Base-by-base conservation (phyloP, 1,140 invertebrate species). In the Hesperophylax magnus region DNA sequence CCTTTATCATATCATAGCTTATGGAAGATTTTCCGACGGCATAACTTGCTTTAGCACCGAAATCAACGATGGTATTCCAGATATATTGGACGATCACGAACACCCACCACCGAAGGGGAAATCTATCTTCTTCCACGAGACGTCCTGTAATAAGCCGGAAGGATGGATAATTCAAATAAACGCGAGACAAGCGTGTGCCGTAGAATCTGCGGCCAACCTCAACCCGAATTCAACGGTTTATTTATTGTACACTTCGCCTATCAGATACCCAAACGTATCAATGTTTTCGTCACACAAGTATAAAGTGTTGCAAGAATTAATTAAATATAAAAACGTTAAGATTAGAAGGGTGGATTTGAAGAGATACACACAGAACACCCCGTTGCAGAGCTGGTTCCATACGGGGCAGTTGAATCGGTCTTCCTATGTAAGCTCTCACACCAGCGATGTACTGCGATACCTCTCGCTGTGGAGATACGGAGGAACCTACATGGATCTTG, bases 401-500 rank as follows among this genome's bases (percentile, higher is more conserved):
- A 86, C 83, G 5, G 89, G 88, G 0, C 82, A 86, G 7, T 78
- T 92, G 1, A 86, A 84, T n/a, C 89, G 85, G 0, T 91, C 90
- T 72, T 76, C 82, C 3, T 92, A 90, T 89, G 90, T 90, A 1
- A 86, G 58, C 60, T 89, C 85, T 86, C 91, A 88, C 84, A 92
- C 89, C 87, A 91, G 87, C 24, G 91, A 92, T 81, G 87, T 91
- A 8, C 82, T 92, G 6, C 85, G 92, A 63, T 92, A 90, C 75
- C 83, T 92, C 0, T 90, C 91, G 0, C 85, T 93, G 0, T 93
- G 91, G 91, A 92, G 92, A 82, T 92, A 90, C 18, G 92, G 92
- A 24, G 92, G 92, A 2, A 91, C 91, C 60, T 93, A 93, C 83
- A 82, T 93, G 22, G 95, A 97, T 82, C 86, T 95, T 77, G 95